Evolutionary conservation across 2,888 invertebrate genomes (phyloP).

Genomic region (Eristalis tenax): DNA sequence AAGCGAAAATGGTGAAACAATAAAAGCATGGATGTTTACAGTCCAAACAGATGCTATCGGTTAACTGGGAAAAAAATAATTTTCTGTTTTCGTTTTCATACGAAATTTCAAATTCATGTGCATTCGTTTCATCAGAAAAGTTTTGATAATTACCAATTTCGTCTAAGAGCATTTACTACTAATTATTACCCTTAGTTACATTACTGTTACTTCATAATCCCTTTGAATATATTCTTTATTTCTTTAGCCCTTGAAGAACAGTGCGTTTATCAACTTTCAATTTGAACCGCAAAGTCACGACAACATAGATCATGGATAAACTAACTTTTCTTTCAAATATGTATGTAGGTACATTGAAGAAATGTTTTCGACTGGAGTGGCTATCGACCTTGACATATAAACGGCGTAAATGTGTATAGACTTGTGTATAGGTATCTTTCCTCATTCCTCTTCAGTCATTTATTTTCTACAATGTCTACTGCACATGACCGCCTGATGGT

Average conservation of each 20-base stretch:
- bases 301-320: not conserved
- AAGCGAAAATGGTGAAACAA: conserved; percentile 25
- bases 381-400: not conserved
- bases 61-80: not conserved
- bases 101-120: not conserved
- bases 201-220: too few species aligned
- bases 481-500: not conserved
- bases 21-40: conserved; percentile 12
- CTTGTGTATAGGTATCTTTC: not conserved
- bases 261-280: not conserved
- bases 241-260: too few species aligned
- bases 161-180: not conserved
- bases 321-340: not conserved
- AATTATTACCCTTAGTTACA: not conserved
- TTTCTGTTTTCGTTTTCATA: conserved; percentile 4
- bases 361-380: not conserved
- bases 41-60: conserved; percentile 11
- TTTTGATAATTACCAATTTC: not conserved
- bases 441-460: not conserved
- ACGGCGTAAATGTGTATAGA: not conserved
- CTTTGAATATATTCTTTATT: too few species aligned
- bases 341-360: not conserved
- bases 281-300: not conserved
- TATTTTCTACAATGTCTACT: not conserved
- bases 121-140: not conserved